Evolutionary conservation across 2,113 vertebrate species (phyloP), one percentile per base, ranked within the genome.

Genomic region (Typhlomys cinereus): DNA sequence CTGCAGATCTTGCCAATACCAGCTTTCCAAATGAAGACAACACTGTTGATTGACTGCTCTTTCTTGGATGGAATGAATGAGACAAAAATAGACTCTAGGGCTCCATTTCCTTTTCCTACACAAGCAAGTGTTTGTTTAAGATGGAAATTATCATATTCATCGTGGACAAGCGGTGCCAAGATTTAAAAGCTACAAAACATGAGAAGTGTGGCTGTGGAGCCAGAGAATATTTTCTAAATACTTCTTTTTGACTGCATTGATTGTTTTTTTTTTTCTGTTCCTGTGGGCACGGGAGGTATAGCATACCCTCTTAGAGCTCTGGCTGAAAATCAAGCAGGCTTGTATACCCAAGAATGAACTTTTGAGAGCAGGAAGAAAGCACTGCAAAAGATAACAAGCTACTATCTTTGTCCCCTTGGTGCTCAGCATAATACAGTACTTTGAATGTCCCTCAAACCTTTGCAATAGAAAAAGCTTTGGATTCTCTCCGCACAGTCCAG

Each of bases 51-150:
- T 57, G 70, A 54, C 41, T 66, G 39, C 41, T 44, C 80, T 89
- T 93, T 93, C 85, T 62, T 85, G 57, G 93, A 82, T 5, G 9
- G 36, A 67, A 36, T 44, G 3, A 59, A 34, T n/a, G 36, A 73
- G 59, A 81, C 31, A 79, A 62, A 95, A 79, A 88, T 78, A 88
- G 74, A 17, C 46, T 69, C 3, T 15, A 79, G 73, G 85, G 48
- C 70, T 91, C 91, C 27, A 4, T 89, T 93, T 90, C 74, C 92
- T 90, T 91, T 86, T 39, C 83, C 52, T 92, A 15, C 92, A 94
- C 95, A 96, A 94, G 94, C 52, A 27, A 34, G 82, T 61, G n/a
- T 81, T 96, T 96, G 95, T 96, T 92, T 83, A 74, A 93, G 59
- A 70, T 54, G 54, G 88, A 90, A 93, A 78, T 89, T n/a, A 92